Evolutionary conservation across 2,888 invertebrate genomes (phyloP), one percentile per base, ranked within the genome.

Genomic region (Gasteruption jaculator): DNA sequence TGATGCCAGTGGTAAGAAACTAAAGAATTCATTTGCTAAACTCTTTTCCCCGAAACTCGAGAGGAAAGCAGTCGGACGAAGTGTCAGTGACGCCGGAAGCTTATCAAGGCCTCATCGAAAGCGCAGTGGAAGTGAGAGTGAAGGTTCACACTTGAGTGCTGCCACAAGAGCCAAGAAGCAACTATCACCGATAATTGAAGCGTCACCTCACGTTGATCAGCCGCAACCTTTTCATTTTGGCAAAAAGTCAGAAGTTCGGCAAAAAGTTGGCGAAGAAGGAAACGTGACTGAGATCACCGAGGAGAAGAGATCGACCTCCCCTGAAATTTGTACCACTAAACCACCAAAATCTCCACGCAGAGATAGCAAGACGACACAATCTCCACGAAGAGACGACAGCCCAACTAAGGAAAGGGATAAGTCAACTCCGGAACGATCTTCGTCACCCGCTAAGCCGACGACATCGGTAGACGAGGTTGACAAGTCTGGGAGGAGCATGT

Each of bases 141-240:
- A 82, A 56, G 57, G 53, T 25, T 58, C 63, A 6, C 77, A 77
- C 48, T 63, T 75, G 7, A 76, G 76, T 50, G 75, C 75, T 2
- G 68, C 73, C 15, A 71, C 73, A 50, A 77, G 78, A 41, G 79
- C 78, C 50, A 83, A 84, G 60, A 75, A 81, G 42, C 87, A 85
- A 59, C 64, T 89, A 14, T 86, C 86, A 6, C 88, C 88, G 1
- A 88, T 89, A 36, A 86, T 87, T 50, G 88, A 88, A 71, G 81
- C 82, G 48, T 78, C 83, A 8, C 85, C 81, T 11, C 75, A 82
- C 49, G 84, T 84, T 54, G 59, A 61, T 52, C 60, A 62, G 2
- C 39, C 37, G 18, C 58, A 56, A 14, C 63, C 66, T 15, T 69
- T 68, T 31, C 50, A 63, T 33, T 69, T 67, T 20, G 52, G 45